Percentiles rank a stretch among this genome's conserved stretches.
These are phyloP conservation scores for Solea solea DNA, from an alignment of 2,113 vertebrate genomes.

Conservation along the genomic window DNA sequence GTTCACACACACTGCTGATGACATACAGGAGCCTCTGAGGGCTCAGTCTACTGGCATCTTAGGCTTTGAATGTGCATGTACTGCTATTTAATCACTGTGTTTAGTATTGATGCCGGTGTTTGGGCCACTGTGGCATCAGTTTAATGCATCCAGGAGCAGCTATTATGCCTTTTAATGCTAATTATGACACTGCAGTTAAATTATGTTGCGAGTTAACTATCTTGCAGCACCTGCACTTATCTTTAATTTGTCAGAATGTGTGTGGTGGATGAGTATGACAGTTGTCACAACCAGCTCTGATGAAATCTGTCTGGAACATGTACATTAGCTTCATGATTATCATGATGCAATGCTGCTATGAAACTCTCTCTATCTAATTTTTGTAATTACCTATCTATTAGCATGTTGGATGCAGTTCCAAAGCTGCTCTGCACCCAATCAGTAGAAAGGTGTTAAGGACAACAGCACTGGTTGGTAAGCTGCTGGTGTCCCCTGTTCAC, in stretches of 20 bases:
- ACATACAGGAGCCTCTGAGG: slow-evolving; percentile 40
- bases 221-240: too few relatives aligned
- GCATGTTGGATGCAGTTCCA: slow-evolving; percentile 23
- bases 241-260: background rate
- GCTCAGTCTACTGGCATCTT: slow-evolving; percentile 9
- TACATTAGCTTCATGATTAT: background rate
- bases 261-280: background rate
- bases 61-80: slow-evolving; percentile 13
- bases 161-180: too few relatives aligned
- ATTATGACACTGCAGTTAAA: too few relatives aligned
- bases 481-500: slow-evolving; percentile 66
- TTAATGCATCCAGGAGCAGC: slow-evolving; percentile 1
- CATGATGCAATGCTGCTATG: slow-evolving; percentile 23
- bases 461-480: slow-evolving; percentile 70
- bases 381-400: slow-evolving; percentile 55
- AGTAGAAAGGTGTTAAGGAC: slow-evolving; percentile 61
- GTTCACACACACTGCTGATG: slow-evolving; percentile 54
- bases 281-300: background rate
- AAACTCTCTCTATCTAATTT: slow-evolving; percentile 23
- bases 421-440: slow-evolving; percentile 29
- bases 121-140: slow-evolving; percentile 8
- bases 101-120: slow-evolving; percentile 6
- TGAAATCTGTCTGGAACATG: background rate
- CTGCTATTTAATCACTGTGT: background rate
- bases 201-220: too few relatives aligned